A percentile compares a stretch with the other conserved stretches of the same genome.
These are phyloP conservation scores for Tillus elongatus DNA, from an alignment of 2,888 invertebrate species.

Conservation along the genomic window DNA sequence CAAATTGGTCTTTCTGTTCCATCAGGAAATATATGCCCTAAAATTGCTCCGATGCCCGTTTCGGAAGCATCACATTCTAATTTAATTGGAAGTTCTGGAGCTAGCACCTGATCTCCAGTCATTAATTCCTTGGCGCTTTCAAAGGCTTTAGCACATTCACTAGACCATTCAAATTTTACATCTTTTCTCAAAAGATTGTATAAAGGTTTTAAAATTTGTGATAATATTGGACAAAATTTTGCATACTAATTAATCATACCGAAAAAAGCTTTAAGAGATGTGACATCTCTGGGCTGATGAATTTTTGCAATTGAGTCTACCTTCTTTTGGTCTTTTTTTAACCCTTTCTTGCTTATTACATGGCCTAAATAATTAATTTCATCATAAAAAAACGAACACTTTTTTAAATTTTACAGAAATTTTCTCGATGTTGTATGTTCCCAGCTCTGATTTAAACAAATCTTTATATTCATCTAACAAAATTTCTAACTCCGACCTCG, in stretches of 20 bases:
- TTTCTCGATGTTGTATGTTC: not conserved
- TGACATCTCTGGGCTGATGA: conserved; percentile 9
- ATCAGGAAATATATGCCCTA: conserved; percentile 24
- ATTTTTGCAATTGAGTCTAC: conserved; percentile 11
- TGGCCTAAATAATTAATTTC: conserved; percentile 15
- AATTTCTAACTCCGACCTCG: not conserved
- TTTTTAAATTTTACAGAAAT: conserved; percentile 14
- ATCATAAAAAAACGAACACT: conserved; percentile 28
- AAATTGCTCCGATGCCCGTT: conserved; percentile 25
- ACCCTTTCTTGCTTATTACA: not conserved
- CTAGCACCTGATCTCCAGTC: conserved; percentile 13
- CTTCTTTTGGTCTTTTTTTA: conserved; percentile 8
- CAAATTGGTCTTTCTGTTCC: conserved; percentile 25
- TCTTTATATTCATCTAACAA: not conserved
- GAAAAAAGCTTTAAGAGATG: conserved; percentile 11
- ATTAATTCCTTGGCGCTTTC: conserved; percentile 7
- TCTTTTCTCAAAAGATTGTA: conserved; percentile 11
- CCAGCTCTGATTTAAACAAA: not conserved
- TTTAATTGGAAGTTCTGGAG: conserved; percentile 18
- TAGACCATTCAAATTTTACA: conserved; percentile 10
- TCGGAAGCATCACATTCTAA: conserved; percentile 24
- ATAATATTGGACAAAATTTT: conserved; percentile 11
- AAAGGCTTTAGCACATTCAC: conserved; percentile 10
- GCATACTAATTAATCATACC: conserved; percentile 16
- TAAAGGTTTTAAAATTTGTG: conserved; percentile 10